phyloP scores from a whole-genome alignment of 2,888 invertebrate species.

The Epiperipatus broadwayi region DNA sequence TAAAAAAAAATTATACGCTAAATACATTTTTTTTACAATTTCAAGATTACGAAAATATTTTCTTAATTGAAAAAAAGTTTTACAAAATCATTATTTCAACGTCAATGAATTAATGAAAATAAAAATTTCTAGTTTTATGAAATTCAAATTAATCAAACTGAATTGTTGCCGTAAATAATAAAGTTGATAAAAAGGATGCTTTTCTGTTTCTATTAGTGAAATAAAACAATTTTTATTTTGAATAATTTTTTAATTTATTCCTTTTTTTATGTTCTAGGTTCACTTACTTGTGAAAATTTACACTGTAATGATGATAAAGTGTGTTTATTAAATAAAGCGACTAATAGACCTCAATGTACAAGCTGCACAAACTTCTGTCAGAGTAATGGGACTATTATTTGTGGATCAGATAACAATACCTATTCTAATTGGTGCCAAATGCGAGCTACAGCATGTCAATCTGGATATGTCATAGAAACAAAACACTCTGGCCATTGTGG shows the following conservation, averaged over 20 bases:
- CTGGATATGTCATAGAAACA: slow-evolving; percentile 49
- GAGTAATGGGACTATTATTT: slow-evolving; percentile 33
- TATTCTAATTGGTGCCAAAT: slow-evolving; percentile 60
- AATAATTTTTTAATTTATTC: slow-evolving; percentile 8
- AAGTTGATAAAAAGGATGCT: too few species aligned
- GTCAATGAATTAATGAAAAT: too few species aligned
- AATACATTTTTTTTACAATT: too few species aligned
- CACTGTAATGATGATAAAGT: slow-evolving; percentile 45
- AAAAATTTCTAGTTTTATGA: too few species aligned
- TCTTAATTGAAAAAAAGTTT: too few species aligned
- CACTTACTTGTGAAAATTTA: slow-evolving; percentile 44
- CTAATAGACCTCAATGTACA: slow-evolving; percentile 49
- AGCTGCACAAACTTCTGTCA: slow-evolving; percentile 34
- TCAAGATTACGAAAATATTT: too few species aligned
- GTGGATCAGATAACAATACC: slow-evolving; percentile 51
- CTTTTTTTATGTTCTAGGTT: slow-evolving; percentile 34
- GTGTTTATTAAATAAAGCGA: slow-evolving; percentile 43
- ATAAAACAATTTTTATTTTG: slow-evolving; percentile 7
- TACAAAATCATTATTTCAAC: too few species aligned
- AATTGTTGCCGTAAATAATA: too few species aligned
- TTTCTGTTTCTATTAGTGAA: too few species aligned
- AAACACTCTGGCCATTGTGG: slow-evolving; percentile 36
- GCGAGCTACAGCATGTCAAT: slow-evolving; percentile 51
- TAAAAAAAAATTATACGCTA: too few species aligned
- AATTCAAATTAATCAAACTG: too few species aligned